These are phyloP conservation scores for Bostrychus sinensis DNA, from an alignment of 2,113 vertebrate genomes.

Conservation along the genomic window DNA sequence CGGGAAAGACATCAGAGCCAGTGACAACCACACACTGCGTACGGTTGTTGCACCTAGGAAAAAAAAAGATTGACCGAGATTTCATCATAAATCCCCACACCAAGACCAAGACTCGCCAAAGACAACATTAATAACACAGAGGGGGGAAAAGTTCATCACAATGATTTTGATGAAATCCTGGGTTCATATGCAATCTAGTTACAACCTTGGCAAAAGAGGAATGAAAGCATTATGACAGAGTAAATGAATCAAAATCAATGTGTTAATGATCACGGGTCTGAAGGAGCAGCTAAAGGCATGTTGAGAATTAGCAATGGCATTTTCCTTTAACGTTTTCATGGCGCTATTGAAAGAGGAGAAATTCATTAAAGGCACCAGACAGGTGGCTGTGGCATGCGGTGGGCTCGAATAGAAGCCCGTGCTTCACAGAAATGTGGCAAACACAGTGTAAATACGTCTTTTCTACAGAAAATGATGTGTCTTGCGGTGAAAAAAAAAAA, in stretches of 20 bases:
- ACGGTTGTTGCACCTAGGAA: conserved; percentile 97
- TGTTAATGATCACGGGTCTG: conserved; percentile 39
- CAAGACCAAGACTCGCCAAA: conserved; percentile 51
- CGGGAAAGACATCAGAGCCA: conserved; percentile 98
- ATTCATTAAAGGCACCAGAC: conserved; percentile 67
- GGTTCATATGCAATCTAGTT: conserved; percentile 50
- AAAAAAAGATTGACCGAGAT: conserved; percentile 77
- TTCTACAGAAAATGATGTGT: conserved; percentile 38
- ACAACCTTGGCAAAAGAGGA: conserved; percentile 61
- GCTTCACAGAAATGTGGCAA: conserved; percentile 33
- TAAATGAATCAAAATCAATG: conserved; percentile 35
- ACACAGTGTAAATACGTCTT: conserved; percentile 31
- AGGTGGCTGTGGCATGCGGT: conserved; percentile 56
- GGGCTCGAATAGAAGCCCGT: conserved; percentile 44
- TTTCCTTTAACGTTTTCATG: conserved; percentile 50
- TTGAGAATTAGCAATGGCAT: conserved; percentile 54
- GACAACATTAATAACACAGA: conserved; percentile 56
- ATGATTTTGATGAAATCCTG: conserved; percentile 54
- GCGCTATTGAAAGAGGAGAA: conserved; percentile 65
- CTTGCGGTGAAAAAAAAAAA: conserved; percentile 35
- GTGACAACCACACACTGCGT: conserved; percentile 98
- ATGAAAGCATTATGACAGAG: conserved; percentile 56
- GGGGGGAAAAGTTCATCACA: conserved; percentile 33
- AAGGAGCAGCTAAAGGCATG: conserved; percentile 55
- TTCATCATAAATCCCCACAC: conserved; percentile 66